Evolutionary conservation across 2,113 vertebrate species (phyloP).

Genomic region (Burhinus oedicnemus): DNA sequence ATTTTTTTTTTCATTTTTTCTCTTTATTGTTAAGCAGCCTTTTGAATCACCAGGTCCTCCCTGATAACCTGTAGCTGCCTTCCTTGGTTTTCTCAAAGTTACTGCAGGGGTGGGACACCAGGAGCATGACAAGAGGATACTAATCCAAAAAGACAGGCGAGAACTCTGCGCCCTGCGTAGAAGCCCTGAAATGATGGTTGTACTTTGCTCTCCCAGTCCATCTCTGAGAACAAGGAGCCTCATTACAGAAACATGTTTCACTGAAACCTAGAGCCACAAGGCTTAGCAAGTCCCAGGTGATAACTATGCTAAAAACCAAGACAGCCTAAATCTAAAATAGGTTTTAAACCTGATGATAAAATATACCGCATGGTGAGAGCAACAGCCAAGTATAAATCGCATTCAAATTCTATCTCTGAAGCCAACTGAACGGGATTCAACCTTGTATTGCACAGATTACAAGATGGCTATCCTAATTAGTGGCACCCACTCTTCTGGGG

Average conservation of each 20-base stretch:
- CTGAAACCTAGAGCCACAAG: background rate
- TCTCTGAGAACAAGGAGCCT: background rate
- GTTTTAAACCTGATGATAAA: background rate
- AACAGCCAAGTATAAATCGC: background rate
- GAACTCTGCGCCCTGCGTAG: fast-evolving
- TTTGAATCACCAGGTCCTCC: background rate
- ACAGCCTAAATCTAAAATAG: background rate
- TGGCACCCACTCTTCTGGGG: background rate
- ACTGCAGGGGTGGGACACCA: background rate
- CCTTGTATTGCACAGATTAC: background rate
- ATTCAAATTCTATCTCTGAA: background rate
- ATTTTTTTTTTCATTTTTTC: background rate
- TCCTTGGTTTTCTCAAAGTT: background rate
- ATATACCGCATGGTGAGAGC: background rate
- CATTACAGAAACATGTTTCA: background rate
- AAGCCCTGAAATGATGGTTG: background rate
- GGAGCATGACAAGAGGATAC: background rate
- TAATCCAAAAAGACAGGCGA: background rate
- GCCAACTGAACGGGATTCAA: background rate
- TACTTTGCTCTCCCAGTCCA: background rate
- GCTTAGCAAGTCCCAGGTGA: background rate
- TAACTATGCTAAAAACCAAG: background rate
- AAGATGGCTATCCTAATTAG: background rate
- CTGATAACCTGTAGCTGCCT: background rate
- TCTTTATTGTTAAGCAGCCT: background rate